phyloP scores from a whole-genome alignment of 1,140 invertebrate genomes.

The Caenorhabditis tropicalis region DNA sequence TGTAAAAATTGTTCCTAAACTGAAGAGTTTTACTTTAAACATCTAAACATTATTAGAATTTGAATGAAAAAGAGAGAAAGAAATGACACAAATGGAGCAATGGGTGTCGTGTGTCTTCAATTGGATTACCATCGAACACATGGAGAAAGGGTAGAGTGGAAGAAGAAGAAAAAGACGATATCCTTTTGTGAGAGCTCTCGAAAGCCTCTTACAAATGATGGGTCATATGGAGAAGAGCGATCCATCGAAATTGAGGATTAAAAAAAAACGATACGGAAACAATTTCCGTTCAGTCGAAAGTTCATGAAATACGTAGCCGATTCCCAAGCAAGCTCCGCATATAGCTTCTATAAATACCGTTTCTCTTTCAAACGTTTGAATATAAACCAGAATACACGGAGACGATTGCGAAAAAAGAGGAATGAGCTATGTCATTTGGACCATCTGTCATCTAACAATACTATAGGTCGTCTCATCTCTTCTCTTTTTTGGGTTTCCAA shows the following conservation, averaged over 20 bases:
- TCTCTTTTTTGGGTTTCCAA: constrained; percentile 10
- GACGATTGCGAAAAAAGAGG: not conserved
- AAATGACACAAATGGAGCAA: not conserved
- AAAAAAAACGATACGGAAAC: not conserved
- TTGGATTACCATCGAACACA: constrained; percentile 33
- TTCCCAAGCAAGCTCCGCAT: too few relatives aligned
- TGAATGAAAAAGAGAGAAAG: not conserved
- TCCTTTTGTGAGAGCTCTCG: not conserved
- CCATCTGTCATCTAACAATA: constrained; percentile 13
- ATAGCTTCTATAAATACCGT: too few relatives aligned
- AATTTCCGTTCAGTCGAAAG: too few relatives aligned
- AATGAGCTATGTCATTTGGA: not conserved
- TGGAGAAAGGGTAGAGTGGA: not conserved
- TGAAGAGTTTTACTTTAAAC: not conserved
- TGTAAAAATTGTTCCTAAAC: too few relatives aligned
- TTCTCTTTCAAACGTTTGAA: too few relatives aligned
- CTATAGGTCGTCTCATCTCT: not conserved
- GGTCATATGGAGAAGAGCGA: not conserved
- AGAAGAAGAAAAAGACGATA: not conserved
- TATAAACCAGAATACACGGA: too few relatives aligned
- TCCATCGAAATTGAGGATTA: not conserved
- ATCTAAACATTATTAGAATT: not conserved
- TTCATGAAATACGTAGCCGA: too few relatives aligned
- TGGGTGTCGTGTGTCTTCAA: constrained; percentile 8
- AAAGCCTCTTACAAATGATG: constrained; percentile 2